These are phyloP conservation scores for Drosophila anomalata DNA, from an alignment of 2,888 invertebrate species.

Conservation along the genomic window DNA sequence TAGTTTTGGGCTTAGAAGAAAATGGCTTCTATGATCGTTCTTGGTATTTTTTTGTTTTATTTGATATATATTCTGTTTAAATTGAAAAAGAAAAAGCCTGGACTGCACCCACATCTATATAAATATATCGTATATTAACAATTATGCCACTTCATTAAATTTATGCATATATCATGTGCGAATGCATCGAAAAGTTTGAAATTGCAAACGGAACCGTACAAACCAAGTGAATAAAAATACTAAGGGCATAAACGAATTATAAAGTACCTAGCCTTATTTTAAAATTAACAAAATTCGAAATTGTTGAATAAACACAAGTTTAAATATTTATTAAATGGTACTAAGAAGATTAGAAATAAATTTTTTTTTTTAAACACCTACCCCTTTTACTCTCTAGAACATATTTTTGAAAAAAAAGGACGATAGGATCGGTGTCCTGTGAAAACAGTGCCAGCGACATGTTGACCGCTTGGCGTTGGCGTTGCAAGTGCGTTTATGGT, in stretches of 20 bases:
- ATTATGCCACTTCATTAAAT: constrained; percentile 76
- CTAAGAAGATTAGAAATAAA: no score
- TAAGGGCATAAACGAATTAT: not conserved
- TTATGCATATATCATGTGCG: constrained; percentile 64
- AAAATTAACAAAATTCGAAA: no score
- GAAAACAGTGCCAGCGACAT: constrained; percentile 24
- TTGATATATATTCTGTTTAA: constrained; percentile 4
- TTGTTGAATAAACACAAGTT: not conserved
- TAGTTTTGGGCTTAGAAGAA: constrained; percentile 8
- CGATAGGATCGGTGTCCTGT: constrained; percentile 35
- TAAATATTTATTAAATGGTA: no score
- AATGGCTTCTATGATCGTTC: constrained; percentile 1
- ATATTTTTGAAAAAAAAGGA: constrained; percentile 4
- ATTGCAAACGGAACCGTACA: constrained; percentile 54
- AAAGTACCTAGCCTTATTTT: not conserved
- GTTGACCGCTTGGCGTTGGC: constrained; percentile 52
- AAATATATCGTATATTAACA: constrained; percentile 55
- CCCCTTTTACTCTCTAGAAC: not conserved
- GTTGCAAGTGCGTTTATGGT: constrained; percentile 82
- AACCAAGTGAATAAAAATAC: constrained; percentile 6
- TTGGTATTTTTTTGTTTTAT: not conserved
- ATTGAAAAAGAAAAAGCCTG: not conserved
- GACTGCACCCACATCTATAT: constrained; percentile 10
- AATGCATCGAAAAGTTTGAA: constrained; percentile 53
- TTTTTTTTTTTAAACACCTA: not conserved